These are phyloP conservation scores for Leucoraja ocellata DNA, from an alignment of 2,797 vertebrate genomes.

Conservation along the genomic window DNA sequence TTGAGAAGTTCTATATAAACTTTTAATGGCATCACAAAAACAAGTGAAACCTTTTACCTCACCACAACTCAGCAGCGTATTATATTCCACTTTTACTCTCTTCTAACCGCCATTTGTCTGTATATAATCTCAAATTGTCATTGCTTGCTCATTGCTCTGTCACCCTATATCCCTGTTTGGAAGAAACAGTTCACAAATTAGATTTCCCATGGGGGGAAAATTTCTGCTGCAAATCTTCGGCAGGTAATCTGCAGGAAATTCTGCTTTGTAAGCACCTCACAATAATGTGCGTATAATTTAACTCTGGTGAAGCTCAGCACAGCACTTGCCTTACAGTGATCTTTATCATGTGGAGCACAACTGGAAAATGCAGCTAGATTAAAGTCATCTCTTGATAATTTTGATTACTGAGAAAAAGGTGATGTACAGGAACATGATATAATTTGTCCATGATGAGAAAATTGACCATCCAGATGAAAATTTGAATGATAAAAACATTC, in stretches of 20 bases:
- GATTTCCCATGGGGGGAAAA: neutral
- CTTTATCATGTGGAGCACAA: neutral
- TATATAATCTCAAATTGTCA: neutral
- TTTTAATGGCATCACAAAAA: neutral
- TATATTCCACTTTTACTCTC: too few species aligned
- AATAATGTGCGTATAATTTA: neutral
- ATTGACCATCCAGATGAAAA: neutral
- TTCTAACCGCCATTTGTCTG: neutral
- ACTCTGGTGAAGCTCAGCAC: too few species aligned
- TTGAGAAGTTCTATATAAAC: neutral
- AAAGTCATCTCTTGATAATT: neutral
- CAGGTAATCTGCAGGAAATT: neutral
- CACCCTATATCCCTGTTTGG: neutral
- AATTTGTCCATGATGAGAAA: neutral
- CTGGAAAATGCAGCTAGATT: neutral
- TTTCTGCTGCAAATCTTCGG: neutral
- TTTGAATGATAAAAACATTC: neutral
- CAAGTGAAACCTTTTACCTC: neutral
- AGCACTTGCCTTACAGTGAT: neutral
- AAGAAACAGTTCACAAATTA: neutral
- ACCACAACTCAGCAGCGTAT: too few species aligned
- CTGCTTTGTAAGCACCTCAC: neutral
- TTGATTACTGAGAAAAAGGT: neutral
- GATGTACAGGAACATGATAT: neutral
- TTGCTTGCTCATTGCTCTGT: neutral